Conservation (phyloP, 1,140 invertebrate species). For the Cherax quadricarinatus region DNA sequence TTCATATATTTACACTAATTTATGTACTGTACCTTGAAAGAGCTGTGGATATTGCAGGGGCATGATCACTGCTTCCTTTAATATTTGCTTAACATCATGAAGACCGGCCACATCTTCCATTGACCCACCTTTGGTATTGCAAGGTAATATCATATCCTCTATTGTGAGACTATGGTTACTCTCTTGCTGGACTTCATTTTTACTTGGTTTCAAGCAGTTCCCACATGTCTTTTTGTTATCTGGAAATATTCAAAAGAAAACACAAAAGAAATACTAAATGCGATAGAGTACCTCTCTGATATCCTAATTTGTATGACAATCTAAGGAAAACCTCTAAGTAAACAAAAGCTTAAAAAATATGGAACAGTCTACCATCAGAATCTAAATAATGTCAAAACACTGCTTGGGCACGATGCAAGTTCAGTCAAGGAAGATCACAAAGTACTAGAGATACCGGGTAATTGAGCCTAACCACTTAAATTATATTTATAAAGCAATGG, state of each 20-base stretch:
- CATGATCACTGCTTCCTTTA: conserved; percentile 77
- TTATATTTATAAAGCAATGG: too few relatives aligned
- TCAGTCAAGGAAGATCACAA: too few relatives aligned
- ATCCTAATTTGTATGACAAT: too few relatives aligned
- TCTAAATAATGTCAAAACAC: too few relatives aligned
- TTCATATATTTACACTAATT: neutral
- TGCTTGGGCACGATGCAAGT: too few relatives aligned
- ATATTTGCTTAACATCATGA: conserved; percentile 76
- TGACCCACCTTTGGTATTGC: conserved; percentile 44
- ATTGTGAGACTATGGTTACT: neutral
- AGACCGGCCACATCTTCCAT: conserved; percentile 77
- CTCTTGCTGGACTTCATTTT: neutral
- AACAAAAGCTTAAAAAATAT: too few relatives aligned
- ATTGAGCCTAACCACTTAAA: too few relatives aligned
- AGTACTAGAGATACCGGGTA: too few relatives aligned
- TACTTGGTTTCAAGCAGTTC: neutral
- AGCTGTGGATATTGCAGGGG: conserved; percentile 77
- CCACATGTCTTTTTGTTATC: neutral
- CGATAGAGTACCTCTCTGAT: too few relatives aligned
- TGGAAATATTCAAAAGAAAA: neutral
- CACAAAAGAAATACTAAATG: neutral
- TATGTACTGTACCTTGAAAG: conserved; percentile 77
- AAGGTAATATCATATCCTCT: conserved; percentile 39
- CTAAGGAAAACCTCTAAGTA: too few relatives aligned
- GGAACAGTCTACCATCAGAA: too few relatives aligned